Percentiles rank a stretch among this genome's conserved stretches.
Evolutionary conservation across 1,140 invertebrate species (phyloP).

Genomic region (Protaetia brevitarsis): DNA sequence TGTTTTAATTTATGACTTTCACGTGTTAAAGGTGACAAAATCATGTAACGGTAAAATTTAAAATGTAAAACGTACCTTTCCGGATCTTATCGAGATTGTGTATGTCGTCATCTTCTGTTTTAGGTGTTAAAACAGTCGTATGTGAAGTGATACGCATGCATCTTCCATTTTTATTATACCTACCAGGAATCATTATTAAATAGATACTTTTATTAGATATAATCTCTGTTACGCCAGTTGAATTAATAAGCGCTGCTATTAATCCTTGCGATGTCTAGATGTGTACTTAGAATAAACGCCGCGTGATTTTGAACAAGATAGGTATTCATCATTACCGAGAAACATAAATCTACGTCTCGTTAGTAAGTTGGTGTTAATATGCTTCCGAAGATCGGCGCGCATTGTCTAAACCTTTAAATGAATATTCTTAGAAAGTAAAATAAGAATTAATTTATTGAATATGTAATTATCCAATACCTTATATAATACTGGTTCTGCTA

Average conservation of each 20-base stretch:
- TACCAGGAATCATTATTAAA: background rate
- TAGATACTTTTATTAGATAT: background rate
- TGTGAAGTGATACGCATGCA: background rate
- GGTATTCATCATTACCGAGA: background rate
- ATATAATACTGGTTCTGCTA: no score
- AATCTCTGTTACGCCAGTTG: background rate
- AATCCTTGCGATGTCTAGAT: background rate
- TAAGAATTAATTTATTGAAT: no score
- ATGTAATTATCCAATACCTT: no score
- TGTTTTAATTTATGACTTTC: no score
- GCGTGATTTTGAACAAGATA: background rate
- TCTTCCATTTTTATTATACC: background rate
- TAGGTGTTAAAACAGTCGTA: background rate
- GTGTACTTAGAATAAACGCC: background rate
- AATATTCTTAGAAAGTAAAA: no score
- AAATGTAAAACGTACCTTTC: no score
- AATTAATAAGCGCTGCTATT: background rate
- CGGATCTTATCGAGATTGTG: no score
- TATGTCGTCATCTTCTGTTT: background rate
- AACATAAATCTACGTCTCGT: background rate
- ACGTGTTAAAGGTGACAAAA: no score
- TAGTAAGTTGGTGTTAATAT: background rate
- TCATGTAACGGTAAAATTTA: no score
- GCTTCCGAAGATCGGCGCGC: background rate
- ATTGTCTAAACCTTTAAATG: no score